Evolutionary conservation across 2,113 vertebrate species (phyloP).

Genomic region (Craseonycteris thonglongyai): DNA sequence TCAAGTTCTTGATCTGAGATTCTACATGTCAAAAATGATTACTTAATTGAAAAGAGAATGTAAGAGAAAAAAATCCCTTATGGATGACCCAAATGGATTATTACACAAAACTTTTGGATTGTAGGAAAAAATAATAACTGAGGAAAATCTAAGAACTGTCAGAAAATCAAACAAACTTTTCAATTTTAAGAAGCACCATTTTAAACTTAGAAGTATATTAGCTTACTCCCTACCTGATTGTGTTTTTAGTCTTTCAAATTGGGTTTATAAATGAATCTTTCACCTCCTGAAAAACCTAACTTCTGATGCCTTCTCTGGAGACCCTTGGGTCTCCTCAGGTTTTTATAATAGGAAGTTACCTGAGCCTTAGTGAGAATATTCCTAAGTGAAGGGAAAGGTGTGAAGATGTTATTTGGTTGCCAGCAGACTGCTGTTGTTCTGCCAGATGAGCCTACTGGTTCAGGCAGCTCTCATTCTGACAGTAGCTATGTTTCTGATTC

Average conservation of each 20-base stretch:
- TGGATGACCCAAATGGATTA: not conserved
- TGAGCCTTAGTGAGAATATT: not conserved
- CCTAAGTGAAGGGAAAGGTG: not conserved
- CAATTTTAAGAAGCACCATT: not conserved
- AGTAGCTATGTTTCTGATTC: not conserved
- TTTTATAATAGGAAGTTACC: not conserved
- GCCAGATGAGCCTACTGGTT: fast-evolving
- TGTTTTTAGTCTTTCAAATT: not conserved
- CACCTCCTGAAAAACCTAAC: not conserved
- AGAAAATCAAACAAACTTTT: not conserved
- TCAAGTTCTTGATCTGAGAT: not conserved
- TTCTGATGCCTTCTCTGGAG: not conserved
- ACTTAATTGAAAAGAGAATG: not conserved
- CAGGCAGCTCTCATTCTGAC: not conserved
- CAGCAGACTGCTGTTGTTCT: fast-evolving
- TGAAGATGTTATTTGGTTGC: not conserved
- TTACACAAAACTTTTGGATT: not conserved
- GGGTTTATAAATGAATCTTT: not conserved
- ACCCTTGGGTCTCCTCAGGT: not conserved
- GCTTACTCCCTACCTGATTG: not conserved
- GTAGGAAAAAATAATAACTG: not conserved
- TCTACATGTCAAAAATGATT: not conserved
- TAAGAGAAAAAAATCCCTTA: not conserved
- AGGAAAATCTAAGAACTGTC: not conserved
- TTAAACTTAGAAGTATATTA: not conserved